These are phyloP conservation scores for Dynastes tityus DNA, from an alignment of 2,888 invertebrate species.

Conservation along the genomic window DNA sequence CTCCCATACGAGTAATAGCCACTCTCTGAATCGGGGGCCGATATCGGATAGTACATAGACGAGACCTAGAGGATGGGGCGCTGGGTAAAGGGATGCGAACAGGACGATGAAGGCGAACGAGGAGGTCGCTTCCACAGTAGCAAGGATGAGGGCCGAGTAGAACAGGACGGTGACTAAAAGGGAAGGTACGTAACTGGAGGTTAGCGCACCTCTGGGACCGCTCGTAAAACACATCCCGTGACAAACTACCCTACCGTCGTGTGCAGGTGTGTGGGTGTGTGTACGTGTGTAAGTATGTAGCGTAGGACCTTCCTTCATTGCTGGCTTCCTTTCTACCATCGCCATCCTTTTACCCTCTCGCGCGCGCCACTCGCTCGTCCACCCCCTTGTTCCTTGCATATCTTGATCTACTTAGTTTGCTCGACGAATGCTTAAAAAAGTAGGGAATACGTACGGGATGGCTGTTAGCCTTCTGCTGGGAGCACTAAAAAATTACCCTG, in stretches of 20 bases:
- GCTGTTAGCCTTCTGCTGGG: conserved; percentile 8
- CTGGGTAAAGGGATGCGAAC: conserved; percentile 2
- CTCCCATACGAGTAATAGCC: conserved; percentile 43
- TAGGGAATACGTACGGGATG: conserved; percentile 25
- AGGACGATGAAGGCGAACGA: conserved; percentile 16
- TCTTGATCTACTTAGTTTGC: conserved; percentile 49
- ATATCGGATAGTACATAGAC: conserved; percentile 32
- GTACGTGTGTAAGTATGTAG: conserved; percentile 41
- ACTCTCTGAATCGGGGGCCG: conserved; percentile 38
- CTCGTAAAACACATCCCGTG: conserved; percentile 70
- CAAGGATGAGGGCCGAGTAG: conserved; percentile 16
- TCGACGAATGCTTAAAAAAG: conserved; percentile 43
- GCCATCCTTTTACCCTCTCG: conserved; percentile 33
- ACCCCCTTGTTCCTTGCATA: conserved; percentile 51
- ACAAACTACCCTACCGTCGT: conserved; percentile 63
- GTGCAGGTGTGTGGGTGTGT: conserved; percentile 39
- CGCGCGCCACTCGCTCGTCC: conserved; percentile 23
- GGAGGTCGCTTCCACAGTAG: conserved; percentile 7
- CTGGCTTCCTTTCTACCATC: neutral
- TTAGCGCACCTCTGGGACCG: conserved; percentile 70
- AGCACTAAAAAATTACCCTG: conserved; percentile 9
- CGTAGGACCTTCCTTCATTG: conserved; percentile 17
- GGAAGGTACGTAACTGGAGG: conserved; percentile 70
- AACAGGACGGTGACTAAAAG: conserved; percentile 66
- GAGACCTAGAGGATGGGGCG: conserved; percentile 17